These are phyloP conservation scores for Penelope pileata DNA, from an alignment of 2,113 vertebrate genomes.

Conservation along the genomic window DNA sequence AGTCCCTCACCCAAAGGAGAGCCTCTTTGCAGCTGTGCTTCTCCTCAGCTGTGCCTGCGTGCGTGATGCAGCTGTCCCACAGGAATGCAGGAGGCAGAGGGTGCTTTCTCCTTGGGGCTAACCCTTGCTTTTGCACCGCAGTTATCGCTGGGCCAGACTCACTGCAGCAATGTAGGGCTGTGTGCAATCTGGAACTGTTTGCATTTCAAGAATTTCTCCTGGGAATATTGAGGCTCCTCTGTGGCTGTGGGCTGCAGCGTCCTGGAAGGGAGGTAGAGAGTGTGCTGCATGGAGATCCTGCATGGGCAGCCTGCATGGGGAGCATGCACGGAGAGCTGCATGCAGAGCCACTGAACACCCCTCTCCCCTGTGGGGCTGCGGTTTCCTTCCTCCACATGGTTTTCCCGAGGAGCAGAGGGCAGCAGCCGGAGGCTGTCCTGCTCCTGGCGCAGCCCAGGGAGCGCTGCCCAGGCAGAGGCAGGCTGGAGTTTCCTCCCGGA, in stretches of 20 bases:
- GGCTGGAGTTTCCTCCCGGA: neutral
- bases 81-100: neutral
- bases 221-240: neutral
- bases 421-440: neutral
- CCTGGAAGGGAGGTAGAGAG: neutral
- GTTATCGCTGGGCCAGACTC: neutral
- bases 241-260: neutral
- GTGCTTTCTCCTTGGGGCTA: neutral
- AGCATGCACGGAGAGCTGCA: neutral
- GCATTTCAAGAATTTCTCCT: neutral
- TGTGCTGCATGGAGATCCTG: neutral
- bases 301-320: neutral
- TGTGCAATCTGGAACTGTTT: neutral
- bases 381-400: fast-evolving
- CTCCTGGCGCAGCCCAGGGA: neutral
- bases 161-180: neutral
- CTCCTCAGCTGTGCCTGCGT: fast-evolving
- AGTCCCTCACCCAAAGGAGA: neutral
- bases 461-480: neutral
- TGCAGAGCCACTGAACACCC: fast-evolving
- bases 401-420: neutral
- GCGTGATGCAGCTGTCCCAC: neutral
- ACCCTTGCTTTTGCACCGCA: neutral
- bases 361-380: fast-evolving
- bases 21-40: neutral